Percentiles rank a stretch among this genome's conserved stretches.
These are phyloP conservation scores for Trididemnum miniatum DNA, from an alignment of 23 tunicate genomes.

Conservation along the genomic window DNA sequence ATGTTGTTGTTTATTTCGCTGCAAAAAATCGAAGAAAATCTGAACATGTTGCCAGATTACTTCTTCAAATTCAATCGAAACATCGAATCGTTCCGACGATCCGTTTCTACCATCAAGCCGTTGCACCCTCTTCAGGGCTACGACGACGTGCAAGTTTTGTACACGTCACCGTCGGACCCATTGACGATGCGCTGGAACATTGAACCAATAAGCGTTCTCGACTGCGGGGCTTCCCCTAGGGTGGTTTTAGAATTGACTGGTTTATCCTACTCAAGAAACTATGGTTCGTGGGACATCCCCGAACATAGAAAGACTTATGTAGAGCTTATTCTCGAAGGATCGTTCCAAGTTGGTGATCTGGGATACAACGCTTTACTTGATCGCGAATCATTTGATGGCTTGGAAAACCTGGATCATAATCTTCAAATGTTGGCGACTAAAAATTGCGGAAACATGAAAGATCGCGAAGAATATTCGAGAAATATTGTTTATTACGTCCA, in stretches of 20 bases:
- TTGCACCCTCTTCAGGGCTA: slow-evolving; percentile 53
- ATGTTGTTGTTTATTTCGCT: slow-evolving; percentile 31
- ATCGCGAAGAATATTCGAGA: background rate
- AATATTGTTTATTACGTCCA: slow-evolving; percentile 50
- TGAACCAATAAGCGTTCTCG: slow-evolving; percentile 26
- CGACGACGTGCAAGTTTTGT: slow-evolving; percentile 32
- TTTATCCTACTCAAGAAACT: slow-evolving; percentile 45
- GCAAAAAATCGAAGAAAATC: background rate
- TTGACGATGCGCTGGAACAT: slow-evolving; percentile 41
- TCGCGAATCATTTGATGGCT: background rate
- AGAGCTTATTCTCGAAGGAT: slow-evolving; percentile 66
- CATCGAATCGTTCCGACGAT: background rate
- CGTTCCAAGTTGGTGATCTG: slow-evolving; percentile 51
- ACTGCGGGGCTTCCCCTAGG: slow-evolving; percentile 50
- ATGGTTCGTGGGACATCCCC: slow-evolving; percentile 91
- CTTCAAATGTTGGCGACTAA: background rate
- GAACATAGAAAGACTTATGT: slow-evolving; percentile 77
- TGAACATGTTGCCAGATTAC: background rate
- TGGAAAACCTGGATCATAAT: slow-evolving; percentile 32
- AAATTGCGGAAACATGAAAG: background rate
- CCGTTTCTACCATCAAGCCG: slow-evolving; percentile 25
- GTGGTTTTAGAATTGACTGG: slow-evolving; percentile 50
- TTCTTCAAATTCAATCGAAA: background rate
- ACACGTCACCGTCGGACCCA: slow-evolving; percentile 59
- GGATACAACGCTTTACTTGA: slow-evolving; percentile 21